Evolutionary conservation across 1,140 invertebrate species (phyloP), one percentile per base, ranked within the genome.

Genomic region (Hestina assimilis): DNA sequence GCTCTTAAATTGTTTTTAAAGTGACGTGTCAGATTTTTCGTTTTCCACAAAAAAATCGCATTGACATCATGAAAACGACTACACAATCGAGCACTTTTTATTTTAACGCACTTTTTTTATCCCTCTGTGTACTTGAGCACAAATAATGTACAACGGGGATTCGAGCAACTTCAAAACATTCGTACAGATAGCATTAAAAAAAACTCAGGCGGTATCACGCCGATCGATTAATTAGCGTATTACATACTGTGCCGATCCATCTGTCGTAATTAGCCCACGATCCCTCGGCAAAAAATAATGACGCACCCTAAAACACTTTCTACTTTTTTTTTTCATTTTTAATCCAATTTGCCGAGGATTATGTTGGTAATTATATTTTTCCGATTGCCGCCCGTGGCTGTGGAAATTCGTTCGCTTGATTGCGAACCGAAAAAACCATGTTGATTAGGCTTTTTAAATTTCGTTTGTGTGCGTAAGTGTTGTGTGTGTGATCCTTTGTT

Each of bases 271-370:
- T 85, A 87, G 84, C 69, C 68, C 33, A 19, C 33, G 78, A 83
- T 79, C 82, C 80, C 79, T 83, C 80, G 70, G 76, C 73, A 78
- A 83, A 87, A 84, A 85, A 85, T 85, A 87, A 85, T 87, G 82
- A 85, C 84, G 82, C 69, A 72, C 80, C 82, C 80, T 83, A 87
- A 87, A 87, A 87, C 76, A 85, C 79, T 87, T 86, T 88, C 79
- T 75, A 79, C 75, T 75, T 79, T 86, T 89, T 83, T 83, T 87
- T 87, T 86, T 79, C 80, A 85, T 85, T 89, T 89, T 89, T 89
- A 89, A 89, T 89, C 88, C 88, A 89, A 89, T 89, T 89, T 89
- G 83, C 76, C 71, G 84, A 76, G 88, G 88, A 89, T 89, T 89
- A 89, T 89, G 84, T 83, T 77, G 75, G 87, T 89, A 89, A 89